These are phyloP conservation scores for Orussus abietinus DNA, from an alignment of 1,140 invertebrate species.

Conservation along the genomic window DNA sequence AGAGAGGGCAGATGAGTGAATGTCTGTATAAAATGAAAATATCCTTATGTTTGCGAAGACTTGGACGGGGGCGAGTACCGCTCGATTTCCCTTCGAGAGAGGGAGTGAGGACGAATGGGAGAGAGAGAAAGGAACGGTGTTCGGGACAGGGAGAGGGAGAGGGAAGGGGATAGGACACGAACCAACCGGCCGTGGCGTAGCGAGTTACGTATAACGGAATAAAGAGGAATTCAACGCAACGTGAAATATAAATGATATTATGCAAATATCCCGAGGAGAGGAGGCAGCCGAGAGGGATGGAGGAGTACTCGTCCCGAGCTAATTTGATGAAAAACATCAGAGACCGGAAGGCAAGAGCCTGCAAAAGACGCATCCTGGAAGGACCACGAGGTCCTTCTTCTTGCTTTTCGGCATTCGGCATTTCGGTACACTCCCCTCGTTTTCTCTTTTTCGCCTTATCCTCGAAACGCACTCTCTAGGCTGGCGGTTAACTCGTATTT, in stretches of 20 bases:
- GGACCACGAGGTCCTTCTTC: slow-evolving; percentile 13
- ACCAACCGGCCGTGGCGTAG: too few species aligned
- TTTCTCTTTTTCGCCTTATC: too few species aligned
- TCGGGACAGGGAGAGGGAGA: too few species aligned
- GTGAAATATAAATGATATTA: slow-evolving; percentile 52
- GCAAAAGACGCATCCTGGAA: slow-evolving; percentile 27
- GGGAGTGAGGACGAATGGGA: slow-evolving; percentile 11
- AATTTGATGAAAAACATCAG: slow-evolving; percentile 51
- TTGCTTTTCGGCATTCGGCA: too few species aligned
- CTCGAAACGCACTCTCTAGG: too few species aligned
- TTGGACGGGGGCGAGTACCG: slow-evolving; percentile 19
- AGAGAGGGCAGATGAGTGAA: too few species aligned
- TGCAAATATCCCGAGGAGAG: slow-evolving; percentile 46
- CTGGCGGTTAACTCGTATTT: too few species aligned
- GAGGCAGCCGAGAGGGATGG: slow-evolving; percentile 19
- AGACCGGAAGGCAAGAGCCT: slow-evolving; percentile 10
- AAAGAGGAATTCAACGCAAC: slow-evolving; percentile 47
- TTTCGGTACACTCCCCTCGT: too few species aligned
- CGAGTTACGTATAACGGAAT: slow-evolving; percentile 27
- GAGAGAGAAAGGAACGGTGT: slow-evolving; percentile 19
- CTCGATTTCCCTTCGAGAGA: slow-evolving; percentile 32
- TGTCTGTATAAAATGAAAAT: slow-evolving; percentile 21
- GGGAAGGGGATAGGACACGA: slow-evolving; percentile 6
- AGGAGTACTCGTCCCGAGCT: slow-evolving; percentile 37
- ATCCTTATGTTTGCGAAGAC: slow-evolving; percentile 27